Conservation (phyloP, 1,140 invertebrate species). For the Drosophila pandora region DNA sequence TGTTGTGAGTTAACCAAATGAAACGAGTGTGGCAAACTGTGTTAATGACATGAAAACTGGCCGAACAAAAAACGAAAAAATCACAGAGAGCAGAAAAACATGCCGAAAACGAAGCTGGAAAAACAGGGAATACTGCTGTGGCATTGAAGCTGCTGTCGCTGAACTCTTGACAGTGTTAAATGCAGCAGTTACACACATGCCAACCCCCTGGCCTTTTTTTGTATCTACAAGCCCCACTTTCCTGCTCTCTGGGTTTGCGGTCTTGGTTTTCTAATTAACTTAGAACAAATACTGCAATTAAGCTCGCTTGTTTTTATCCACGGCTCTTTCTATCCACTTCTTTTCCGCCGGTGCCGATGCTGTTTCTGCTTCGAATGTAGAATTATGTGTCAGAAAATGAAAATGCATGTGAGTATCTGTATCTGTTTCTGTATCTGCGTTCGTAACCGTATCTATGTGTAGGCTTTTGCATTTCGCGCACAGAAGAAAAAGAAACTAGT, state of each 20-base stretch:
- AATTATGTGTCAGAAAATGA: constrained; percentile 83
- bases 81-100: constrained; percentile 20
- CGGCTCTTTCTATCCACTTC: constrained; percentile 26
- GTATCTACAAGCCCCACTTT: not conserved
- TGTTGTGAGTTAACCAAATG: constrained; percentile 34
- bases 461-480: constrained; percentile 56
- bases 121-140: constrained; percentile 30
- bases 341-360: constrained; percentile 31
- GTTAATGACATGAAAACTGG: constrained; percentile 75
- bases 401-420: constrained; percentile 55
- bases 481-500: constrained; percentile 70
- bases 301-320: constrained; percentile 69
- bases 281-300: constrained; percentile 82
- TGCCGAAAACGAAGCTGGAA: constrained; percentile 36
- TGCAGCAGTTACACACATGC: constrained; percentile 76
- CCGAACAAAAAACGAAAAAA: constrained; percentile 17
- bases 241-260: constrained; percentile 34
- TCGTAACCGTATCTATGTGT: constrained; percentile 22
- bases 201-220: constrained; percentile 6
- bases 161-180: constrained; percentile 80
- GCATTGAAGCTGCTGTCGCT: constrained; percentile 29
- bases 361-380: constrained; percentile 66
- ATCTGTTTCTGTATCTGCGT: constrained; percentile 5
- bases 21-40: constrained; percentile 59
- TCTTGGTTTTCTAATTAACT: constrained; percentile 77